Percentiles rank a stretch among this genome's conserved stretches.
Evolutionary conservation across 1,140 invertebrate species (phyloP).

Genomic region (Meloidogyne floridensis): DNA sequence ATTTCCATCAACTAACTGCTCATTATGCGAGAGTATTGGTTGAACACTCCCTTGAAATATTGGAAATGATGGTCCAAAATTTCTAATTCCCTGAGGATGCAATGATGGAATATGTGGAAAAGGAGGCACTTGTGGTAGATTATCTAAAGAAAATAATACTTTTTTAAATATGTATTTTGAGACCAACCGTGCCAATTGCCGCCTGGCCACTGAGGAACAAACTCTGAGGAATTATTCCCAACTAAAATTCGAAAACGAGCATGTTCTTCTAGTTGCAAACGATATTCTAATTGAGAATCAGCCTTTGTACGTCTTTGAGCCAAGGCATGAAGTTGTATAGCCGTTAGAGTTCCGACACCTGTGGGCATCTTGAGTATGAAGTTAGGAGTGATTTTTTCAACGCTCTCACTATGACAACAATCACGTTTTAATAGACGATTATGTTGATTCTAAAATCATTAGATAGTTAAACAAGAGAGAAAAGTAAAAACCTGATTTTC

Average conservation of each 20-base stretch:
- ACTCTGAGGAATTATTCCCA: background rate
- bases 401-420: background rate
- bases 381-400: background rate
- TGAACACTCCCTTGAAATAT: background rate
- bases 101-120: background rate
- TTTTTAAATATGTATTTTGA: background rate
- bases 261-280: background rate
- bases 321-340: background rate
- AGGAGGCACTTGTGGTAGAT: background rate
- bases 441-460: background rate
- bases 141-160: background rate
- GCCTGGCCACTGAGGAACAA: background rate
- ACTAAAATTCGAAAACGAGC: background rate
- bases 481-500: background rate
- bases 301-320: slow-evolving; percentile 7
- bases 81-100: background rate
- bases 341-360: background rate
- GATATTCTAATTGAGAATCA: slow-evolving; percentile 1
- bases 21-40: background rate
- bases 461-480: background rate
- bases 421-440: background rate
- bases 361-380: background rate
- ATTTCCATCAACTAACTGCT: background rate
- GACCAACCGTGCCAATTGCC: background rate
- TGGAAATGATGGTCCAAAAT: background rate